Base-by-base conservation (phyloP, 2,797 vertebrate species). In the Lacerta agilis region DNA sequence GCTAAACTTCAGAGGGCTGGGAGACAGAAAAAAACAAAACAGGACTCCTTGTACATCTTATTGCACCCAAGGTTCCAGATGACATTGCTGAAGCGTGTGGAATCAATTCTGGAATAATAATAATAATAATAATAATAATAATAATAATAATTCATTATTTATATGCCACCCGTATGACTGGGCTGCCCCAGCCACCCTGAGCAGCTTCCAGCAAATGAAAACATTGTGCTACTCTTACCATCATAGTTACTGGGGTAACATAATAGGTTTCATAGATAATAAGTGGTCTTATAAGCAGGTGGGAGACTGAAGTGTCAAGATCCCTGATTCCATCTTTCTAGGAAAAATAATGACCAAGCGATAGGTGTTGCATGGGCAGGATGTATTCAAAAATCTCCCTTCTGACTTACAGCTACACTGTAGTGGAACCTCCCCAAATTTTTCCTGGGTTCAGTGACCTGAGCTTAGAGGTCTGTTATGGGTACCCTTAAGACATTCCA, bases 21-120 rank as follows among this genome's bases (percentile, higher is more conserved):
- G 20, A 41, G 38, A 67, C 11, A 36, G 71, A 38, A 58, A 81
- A n/a, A 61, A 66, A 66, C 20, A 17, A 88, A 80, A 73, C 58
- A 89, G 88, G 41, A 29, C 79, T 90, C 64, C 80, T 7, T 93
- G 92, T 20, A 83, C 87, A 82, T 25, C 43, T 33, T 94, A 90
- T 88, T 85, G 87, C 89, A 80, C 3, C 8, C 61, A 38, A 18
- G 85, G 17, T 87, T 92, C 95, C 90, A 91, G 85, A 38, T 82
- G 66, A 73, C 55, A 90, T 92, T 96, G 88, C 87, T 94, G 91
- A n/a, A 75, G 73, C 71, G 43, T 5, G 36, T 6, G 85, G 89
- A 6, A 1, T n/a, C 29, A 81, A 36, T 83, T 87, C 88, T 87
- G 49, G 85, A 92, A 73, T 41, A 41, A 41, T 41, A 41, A 41